Percentiles rank a stretch among this genome's conserved stretches.
Conservation (phyloP, 2,888 invertebrate species). For the Hirtodrosophila alboralis region DNA sequence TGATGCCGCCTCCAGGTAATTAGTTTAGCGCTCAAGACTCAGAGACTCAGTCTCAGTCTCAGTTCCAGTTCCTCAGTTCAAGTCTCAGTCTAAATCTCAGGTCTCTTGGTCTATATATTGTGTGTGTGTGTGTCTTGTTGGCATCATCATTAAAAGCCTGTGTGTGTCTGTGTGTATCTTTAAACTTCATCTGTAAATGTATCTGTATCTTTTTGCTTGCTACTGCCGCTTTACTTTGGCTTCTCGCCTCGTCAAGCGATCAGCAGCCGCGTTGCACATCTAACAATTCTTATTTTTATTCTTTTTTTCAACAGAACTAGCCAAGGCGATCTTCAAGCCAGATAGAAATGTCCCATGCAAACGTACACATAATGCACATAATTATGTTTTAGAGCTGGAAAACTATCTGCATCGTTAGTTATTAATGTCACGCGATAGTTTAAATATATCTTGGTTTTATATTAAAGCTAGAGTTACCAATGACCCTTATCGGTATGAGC, state of each 20-base stretch:
- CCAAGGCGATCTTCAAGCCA: constrained; percentile 36
- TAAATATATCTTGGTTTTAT: too few species aligned
- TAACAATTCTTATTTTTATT: constrained; percentile 46
- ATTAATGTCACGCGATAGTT: too few species aligned
- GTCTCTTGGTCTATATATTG: constrained; percentile 13
- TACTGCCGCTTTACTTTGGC: constrained; percentile 17
- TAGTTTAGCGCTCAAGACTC: constrained; percentile 68
- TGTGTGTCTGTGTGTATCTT: constrained; percentile 11
- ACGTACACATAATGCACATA: constrained; percentile 4
- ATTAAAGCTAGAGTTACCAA: too few species aligned
- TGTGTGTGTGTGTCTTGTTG: constrained; percentile 31
- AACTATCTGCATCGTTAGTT: too few species aligned
- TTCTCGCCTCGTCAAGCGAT: constrained; percentile 8
- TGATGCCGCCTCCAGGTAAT: constrained; percentile 61
- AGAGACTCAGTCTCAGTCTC: constrained; percentile 11
- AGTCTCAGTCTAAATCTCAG: background rate
- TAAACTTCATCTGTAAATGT: constrained; percentile 9
- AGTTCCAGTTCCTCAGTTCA: background rate
- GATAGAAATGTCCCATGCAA: constrained; percentile 40
- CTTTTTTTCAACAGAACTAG: constrained; percentile 26
- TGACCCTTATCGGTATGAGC: too few species aligned
- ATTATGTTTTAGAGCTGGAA: background rate
- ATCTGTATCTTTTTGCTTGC: constrained; percentile 22
- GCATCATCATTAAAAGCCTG: constrained; percentile 58
- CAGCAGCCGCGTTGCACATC: constrained; percentile 25